Evolutionary conservation across 2,113 vertebrate genomes (phyloP).

Genomic region (Epinephelus moara): DNA sequence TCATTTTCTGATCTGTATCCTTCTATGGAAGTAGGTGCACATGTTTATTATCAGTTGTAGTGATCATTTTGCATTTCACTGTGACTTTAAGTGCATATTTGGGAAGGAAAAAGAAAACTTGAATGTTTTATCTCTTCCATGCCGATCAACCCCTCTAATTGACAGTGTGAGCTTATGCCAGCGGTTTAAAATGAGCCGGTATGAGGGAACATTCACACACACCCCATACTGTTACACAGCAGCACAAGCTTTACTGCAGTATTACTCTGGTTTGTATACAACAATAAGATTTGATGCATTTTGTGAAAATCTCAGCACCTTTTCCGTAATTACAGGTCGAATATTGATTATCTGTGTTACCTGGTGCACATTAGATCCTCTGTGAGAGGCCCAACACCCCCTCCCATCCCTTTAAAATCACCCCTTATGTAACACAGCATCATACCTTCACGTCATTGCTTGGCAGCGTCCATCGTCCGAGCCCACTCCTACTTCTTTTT

Average conservation of each 20-base stretch:
- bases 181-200: neutral
- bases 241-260: neutral
- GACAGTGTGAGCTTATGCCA: neutral
- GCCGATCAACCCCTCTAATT: neutral
- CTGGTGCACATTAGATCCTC: constrained; percentile 12
- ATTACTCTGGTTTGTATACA: neutral
- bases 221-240: neutral
- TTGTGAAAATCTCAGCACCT: neutral
- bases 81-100: neutral
- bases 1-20: neutral
- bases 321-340: neutral
- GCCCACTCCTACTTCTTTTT: constrained; percentile 16
- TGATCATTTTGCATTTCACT: neutral
- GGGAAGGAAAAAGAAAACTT: neutral
- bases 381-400: constrained; percentile 6
- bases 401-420: neutral
- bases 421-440: constrained; percentile 57
- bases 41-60: neutral
- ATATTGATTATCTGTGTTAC: constrained; percentile 20
- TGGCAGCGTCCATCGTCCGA: constrained; percentile 25
- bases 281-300: neutral
- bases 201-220: neutral
- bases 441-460: constrained; percentile 68
- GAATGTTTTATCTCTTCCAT: neutral
- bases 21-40: neutral